Evolutionary conservation across 2,797 vertebrate genomes (phyloP).

Genomic region (Pogoniulus pusillus): DNA sequence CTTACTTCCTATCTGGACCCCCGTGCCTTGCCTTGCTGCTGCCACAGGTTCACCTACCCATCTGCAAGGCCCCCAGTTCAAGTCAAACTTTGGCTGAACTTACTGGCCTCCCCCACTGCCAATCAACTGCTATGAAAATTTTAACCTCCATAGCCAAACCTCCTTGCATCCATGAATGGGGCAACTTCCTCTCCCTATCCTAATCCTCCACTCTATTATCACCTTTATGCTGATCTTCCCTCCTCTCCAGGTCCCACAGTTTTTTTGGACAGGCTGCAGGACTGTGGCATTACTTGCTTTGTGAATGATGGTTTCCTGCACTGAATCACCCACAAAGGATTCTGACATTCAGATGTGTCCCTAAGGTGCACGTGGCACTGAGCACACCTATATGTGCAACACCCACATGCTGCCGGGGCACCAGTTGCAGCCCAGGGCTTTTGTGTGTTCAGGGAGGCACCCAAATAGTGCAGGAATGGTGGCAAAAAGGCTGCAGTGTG

Average conservation of each 20-base stretch:
- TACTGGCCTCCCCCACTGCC: background rate
- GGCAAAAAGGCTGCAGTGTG: background rate
- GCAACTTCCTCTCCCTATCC: background rate
- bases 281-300: background rate
- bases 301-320: background rate
- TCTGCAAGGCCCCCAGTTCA: background rate
- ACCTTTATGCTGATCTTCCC: background rate
- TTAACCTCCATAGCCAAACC: background rate
- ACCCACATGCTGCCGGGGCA: background rate
- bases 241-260: background rate
- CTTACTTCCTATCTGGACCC: background rate
- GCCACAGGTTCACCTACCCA: background rate
- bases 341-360: background rate
- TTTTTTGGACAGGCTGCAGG: background rate
- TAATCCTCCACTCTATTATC: accelerated
- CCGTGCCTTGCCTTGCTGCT: background rate
- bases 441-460: background rate
- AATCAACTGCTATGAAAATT: background rate
- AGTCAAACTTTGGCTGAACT: background rate
- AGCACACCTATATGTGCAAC: background rate
- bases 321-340: background rate
- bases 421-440: background rate
- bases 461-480: background rate
- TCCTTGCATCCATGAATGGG: background rate
- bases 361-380: background rate